Conservation (phyloP, 2,888 invertebrate species). For the Lacanobia wlatinum region DNA sequence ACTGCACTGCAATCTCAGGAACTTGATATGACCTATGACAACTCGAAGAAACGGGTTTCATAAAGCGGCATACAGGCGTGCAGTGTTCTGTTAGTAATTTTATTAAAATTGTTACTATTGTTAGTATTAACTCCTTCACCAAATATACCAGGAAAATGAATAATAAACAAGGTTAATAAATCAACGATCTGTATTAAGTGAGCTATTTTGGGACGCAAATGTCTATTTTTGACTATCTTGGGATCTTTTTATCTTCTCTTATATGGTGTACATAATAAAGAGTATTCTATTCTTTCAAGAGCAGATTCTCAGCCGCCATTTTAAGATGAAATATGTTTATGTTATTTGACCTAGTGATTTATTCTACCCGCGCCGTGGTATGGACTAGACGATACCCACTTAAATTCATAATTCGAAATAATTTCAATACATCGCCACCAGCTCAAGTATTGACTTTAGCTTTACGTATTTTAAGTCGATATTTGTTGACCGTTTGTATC, state of each 20-base stretch:
- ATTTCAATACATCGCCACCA: neutral
- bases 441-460: too few species aligned
- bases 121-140: constrained; percentile 58
- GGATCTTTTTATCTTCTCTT: too few species aligned
- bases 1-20: constrained; percentile 89
- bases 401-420: too few species aligned
- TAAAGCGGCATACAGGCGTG: constrained; percentile 90
- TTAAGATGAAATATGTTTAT: neutral
- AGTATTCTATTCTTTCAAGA: too few species aligned
- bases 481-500: too few species aligned
- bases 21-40: constrained; percentile 85
- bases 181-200: constrained; percentile 27
- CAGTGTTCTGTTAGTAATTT: constrained; percentile 89
- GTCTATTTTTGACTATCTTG: neutral
- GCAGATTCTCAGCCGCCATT: neutral
- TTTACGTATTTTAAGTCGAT: too few species aligned
- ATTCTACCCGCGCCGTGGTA: neutral
- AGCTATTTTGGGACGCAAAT: constrained; percentile 30
- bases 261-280: too few species aligned
- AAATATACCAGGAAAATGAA: constrained; percentile 19
- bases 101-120: constrained; percentile 74
- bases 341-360: neutral
- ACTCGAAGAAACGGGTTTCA: constrained; percentile 85
- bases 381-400: neutral
- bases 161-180: constrained; percentile 15